Percentiles rank a stretch among this genome's conserved stretches.
Evolutionary conservation across 2,888 invertebrate genomes (phyloP).

Genomic region (Oegoconia quadripuncta): DNA sequence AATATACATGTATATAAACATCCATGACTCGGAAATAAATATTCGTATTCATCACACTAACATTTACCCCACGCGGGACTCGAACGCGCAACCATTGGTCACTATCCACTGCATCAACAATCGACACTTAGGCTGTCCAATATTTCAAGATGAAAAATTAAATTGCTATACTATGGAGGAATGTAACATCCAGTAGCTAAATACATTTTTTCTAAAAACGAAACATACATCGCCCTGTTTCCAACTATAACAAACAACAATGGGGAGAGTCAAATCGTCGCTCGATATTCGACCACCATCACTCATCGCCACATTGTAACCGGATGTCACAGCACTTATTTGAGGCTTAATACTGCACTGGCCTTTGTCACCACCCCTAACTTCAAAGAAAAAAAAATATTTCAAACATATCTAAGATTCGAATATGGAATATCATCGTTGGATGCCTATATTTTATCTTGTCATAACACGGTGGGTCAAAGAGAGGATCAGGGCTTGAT

Average conservation of each 20-base stretch:
- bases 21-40: too few species aligned
- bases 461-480: slow-evolving; percentile 77
- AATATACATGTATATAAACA: too few species aligned
- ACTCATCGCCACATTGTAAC: slow-evolving; percentile 59
- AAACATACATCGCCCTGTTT: slow-evolving; percentile 24
- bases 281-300: slow-evolving; percentile 45
- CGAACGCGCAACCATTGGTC: too few species aligned
- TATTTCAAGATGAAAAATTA: too few species aligned
- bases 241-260: slow-evolving; percentile 31
- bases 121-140: too few species aligned
- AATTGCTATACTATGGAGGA: slow-evolving; percentile 5
- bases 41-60: too few species aligned
- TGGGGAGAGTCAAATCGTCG: slow-evolving; percentile 23
- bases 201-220: slow-evolving; percentile 2
- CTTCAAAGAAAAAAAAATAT: slow-evolving; percentile 43
- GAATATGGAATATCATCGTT: slow-evolving; percentile 71
- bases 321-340: slow-evolving; percentile 71
- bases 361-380: slow-evolving; percentile 31
- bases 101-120: too few species aligned
- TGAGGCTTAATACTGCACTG: slow-evolving; percentile 29
- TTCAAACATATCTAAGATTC: slow-evolving; percentile 47
- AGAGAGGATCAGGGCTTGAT: slow-evolving; percentile 68
- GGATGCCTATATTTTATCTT: slow-evolving; percentile 75
- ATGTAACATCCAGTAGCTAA: slow-evolving; percentile 48
- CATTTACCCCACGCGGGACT: too few species aligned